A percentile compares a stretch with the other conserved stretches of the same genome.
phyloP scores from a whole-genome alignment of 2,888 invertebrate species.

The Panopea generosa region DNA sequence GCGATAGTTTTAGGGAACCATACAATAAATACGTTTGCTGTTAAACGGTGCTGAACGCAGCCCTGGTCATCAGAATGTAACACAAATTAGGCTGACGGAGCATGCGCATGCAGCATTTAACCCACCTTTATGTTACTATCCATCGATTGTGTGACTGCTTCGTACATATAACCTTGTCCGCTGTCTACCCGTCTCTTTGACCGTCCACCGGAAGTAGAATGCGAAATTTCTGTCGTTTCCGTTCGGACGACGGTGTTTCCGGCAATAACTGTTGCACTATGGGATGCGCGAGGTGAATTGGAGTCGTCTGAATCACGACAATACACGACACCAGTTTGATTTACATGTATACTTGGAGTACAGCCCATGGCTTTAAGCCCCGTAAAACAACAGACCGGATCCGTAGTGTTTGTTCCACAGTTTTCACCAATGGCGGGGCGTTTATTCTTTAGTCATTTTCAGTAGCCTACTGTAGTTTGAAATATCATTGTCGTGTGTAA shows the following conservation, averaged over 20 bases:
- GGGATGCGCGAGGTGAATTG: constrained; percentile 75
- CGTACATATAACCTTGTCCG: constrained; percentile 3
- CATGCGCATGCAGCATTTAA: constrained; percentile 6
- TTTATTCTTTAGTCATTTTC: too few species aligned
- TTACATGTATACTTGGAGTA: constrained; percentile 83
- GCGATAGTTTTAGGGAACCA: too few species aligned
- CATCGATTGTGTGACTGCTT: neutral
- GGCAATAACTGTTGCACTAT: constrained; percentile 63
- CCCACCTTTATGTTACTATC: constrained; percentile 22
- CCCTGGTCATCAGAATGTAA: too few species aligned
- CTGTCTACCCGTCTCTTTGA: constrained; percentile 19
- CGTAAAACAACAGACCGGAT: constrained; percentile 37
- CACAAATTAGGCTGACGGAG: too few species aligned
- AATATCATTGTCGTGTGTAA: too few species aligned
- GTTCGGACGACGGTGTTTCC: constrained; percentile 57
- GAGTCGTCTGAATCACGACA: constrained; percentile 81
- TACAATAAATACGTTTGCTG: too few species aligned
- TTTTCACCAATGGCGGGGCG: too few species aligned
- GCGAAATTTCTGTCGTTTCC: constrained; percentile 52
- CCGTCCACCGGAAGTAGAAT: constrained; percentile 37
- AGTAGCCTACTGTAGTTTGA: too few species aligned
- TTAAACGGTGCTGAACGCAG: too few species aligned
- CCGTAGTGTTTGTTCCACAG: too few species aligned
- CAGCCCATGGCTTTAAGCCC: constrained; percentile 79
- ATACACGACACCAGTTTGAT: constrained; percentile 81